These are phyloP conservation scores for Ascidia mentula DNA, from an alignment of 23 tunicate species.

Conservation along the genomic window DNA sequence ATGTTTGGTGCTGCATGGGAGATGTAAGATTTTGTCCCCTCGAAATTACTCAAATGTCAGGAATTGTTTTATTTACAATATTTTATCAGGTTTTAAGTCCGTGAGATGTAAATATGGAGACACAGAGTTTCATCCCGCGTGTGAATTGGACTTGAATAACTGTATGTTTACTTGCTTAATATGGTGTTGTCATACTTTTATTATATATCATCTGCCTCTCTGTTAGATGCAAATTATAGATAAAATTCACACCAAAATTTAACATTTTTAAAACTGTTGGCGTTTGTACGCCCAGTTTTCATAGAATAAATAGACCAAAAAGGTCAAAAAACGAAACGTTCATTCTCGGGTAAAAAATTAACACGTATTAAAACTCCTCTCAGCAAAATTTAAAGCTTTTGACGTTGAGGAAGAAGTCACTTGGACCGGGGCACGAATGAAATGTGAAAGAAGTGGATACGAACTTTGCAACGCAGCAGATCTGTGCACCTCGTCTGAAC, in stretches of 20 bases:
- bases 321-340: too few species aligned
- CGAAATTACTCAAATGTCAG: background rate
- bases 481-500: background rate
- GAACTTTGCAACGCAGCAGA: conserved; percentile 15
- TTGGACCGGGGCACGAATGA: background rate
- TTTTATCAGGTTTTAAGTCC: conserved; percentile 19
- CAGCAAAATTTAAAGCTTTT: conserved; percentile 13
- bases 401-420: background rate
- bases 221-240: background rate
- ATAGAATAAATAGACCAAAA: too few species aligned
- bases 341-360: too few species aligned
- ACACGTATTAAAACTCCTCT: too few species aligned
- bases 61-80: background rate
- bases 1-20: conserved; percentile 13
- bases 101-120: conserved; percentile 7
- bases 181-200: too few species aligned
- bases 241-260: background rate
- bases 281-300: too few species aligned
- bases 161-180: background rate
- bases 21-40: background rate
- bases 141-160: conserved; percentile 2
- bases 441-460: background rate
- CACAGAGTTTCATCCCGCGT: background rate
- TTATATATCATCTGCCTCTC: background rate
- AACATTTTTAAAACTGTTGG: background rate